Conservation (phyloP, 30 jellyfish, hydroid and myxozoan species). For the Catostylus mosaicus region DNA sequence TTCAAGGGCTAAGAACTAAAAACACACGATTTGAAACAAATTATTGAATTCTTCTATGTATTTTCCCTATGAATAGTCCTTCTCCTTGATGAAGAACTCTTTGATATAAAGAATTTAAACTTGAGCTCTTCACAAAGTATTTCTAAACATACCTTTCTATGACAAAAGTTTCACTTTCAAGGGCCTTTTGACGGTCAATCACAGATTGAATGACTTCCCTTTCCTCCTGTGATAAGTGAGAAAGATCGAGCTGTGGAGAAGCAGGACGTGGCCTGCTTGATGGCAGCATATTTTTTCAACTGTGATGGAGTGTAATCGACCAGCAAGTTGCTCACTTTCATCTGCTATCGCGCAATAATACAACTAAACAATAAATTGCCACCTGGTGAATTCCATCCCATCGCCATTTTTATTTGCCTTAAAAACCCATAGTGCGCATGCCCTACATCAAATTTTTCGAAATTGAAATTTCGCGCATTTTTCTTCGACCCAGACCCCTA, state of each 20-base stretch:
- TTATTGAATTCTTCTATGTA: no score
- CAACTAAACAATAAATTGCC: slow-evolving; percentile 62
- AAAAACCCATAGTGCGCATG: slow-evolving; percentile 59
- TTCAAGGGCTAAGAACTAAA: no score
- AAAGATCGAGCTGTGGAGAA: slow-evolving; percentile 86
- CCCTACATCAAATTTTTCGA: slow-evolving; percentile 30
- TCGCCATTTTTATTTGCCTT: slow-evolving; percentile 72
- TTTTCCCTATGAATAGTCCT: no score
- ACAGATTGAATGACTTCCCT: slow-evolving; percentile 75
- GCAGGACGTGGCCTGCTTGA: slow-evolving; percentile 58
- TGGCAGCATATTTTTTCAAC: slow-evolving; percentile 60
- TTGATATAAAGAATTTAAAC: no score
- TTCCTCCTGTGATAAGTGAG: slow-evolving; percentile 88
- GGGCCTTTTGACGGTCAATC: slow-evolving; percentile 87
- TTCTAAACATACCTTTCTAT: slow-evolving; percentile 64
- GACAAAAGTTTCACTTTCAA: slow-evolving; percentile 72
- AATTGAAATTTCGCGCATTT: slow-evolving; percentile 16
- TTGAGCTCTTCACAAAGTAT: not conserved
- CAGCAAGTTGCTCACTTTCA: slow-evolving; percentile 73
- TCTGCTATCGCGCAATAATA: slow-evolving; percentile 57
- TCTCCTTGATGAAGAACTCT: no score
- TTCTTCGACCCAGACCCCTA: not conserved
- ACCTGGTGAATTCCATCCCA: slow-evolving; percentile 72
- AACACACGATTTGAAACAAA: no score
- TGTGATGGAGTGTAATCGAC: slow-evolving; percentile 25